These are phyloP conservation scores for Apis dorsata DNA, from an alignment of 1,140 invertebrate genomes.

Conservation along the genomic window DNA sequence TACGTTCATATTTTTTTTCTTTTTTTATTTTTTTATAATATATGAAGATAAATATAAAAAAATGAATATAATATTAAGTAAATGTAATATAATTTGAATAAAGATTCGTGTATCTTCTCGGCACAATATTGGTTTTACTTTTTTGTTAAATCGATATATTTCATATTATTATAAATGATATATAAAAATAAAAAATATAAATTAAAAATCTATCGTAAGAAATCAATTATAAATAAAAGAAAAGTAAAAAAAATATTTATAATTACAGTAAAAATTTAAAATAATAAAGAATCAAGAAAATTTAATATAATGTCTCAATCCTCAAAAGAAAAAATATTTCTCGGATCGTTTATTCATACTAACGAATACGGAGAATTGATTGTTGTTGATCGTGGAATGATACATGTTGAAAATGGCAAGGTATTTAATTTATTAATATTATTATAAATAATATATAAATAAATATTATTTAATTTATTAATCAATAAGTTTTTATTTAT, in stretches of 20 bases:
- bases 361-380: constrained; percentile 67
- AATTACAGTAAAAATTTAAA: not conserved
- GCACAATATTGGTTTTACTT: not conserved
- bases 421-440: no score
- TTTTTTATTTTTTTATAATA: not conserved
- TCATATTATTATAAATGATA: not conserved
- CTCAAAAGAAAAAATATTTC: constrained; percentile 56
- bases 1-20: constrained; percentile 34
- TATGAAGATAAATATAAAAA: not conserved
- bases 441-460: no score
- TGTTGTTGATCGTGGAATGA: constrained; percentile 75
- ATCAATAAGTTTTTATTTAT: no score
- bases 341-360: constrained; percentile 74
- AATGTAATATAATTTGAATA: no score
- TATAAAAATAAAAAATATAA: not conserved
- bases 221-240: not conserved
- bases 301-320: constrained; percentile 67
- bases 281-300: constrained; percentile 36
- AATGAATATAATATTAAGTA: no score
- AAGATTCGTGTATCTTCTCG: not conserved
- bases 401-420: constrained; percentile 78
- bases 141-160: constrained; percentile 34
- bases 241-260: not conserved
- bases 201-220: not conserved
- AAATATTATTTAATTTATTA: no score